Evolutionary conservation across 2,797 vertebrate genomes (phyloP).

Genomic region (Denticeps clupeoides): DNA sequence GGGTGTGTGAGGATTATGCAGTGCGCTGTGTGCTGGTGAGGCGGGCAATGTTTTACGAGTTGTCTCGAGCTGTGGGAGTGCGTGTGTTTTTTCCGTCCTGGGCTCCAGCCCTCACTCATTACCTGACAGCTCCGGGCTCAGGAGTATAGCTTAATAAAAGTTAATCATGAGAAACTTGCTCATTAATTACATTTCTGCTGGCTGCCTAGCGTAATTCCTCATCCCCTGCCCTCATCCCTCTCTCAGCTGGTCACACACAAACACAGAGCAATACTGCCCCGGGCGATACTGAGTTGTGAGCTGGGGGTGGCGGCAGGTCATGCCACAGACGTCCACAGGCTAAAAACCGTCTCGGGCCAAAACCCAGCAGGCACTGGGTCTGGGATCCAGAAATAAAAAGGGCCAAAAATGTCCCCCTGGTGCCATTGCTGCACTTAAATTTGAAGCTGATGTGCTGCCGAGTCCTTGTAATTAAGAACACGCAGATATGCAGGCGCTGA

Average conservation of each 20-base stretch:
- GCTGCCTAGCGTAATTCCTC: conserved; percentile 28
- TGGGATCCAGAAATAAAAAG: conserved; percentile 36
- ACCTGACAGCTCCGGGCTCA: conserved; percentile 58
- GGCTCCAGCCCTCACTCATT: conserved; percentile 51
- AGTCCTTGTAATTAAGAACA: conserved; percentile 39
- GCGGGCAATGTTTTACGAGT: conserved; percentile 22
- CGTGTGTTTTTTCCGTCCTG: conserved; percentile 31
- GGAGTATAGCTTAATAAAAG: conserved; percentile 66
- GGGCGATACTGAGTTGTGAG: conserved; percentile 12
- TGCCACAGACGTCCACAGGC: conserved; percentile 24
- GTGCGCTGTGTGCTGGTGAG: not conserved
- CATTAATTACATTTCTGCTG: conserved; percentile 63
- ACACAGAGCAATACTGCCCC: conserved; percentile 8
- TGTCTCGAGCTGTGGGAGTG: conserved; percentile 13
- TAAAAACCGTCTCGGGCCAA: conserved; percentile 33
- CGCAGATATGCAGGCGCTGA: conserved; percentile 25
- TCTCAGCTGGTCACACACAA: conserved; percentile 13
- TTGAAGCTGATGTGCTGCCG: conserved; percentile 41
- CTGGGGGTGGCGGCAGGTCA: conserved; percentile 7
- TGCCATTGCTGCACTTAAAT: conserved; percentile 12
- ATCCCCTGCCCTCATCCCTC: not conserved
- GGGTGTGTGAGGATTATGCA: too few species aligned
- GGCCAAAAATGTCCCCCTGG: conserved; percentile 25
- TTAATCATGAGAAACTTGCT: conserved; percentile 71
- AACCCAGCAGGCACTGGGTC: conserved; percentile 43